Evolutionary conservation across 2,113 vertebrate species (phyloP), one percentile per base, ranked within the genome.

Genomic region (Pavo muticus): DNA sequence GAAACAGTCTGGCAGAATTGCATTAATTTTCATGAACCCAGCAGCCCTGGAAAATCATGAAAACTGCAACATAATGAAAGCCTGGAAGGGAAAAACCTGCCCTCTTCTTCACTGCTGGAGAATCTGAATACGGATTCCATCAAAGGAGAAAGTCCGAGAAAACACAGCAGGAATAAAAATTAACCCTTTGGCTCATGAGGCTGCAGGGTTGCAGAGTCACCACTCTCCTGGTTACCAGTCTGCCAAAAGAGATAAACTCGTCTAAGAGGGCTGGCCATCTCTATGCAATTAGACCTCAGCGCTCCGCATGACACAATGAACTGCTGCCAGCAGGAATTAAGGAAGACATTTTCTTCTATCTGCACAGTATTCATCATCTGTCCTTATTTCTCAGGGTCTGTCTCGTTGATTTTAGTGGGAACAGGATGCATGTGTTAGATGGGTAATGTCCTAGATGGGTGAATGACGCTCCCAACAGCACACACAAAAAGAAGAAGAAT

Each of bases 11-110:
- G 94, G 96, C 90, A 96, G 96, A 97, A 97, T 96, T 97, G 95
- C 95, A 97, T 97, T 96, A 97, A 97, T 97, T 97, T 97, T 97
- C 97, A 97, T 97, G 97, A 97, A 96, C 93, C 95, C 74, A 89
- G 96, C 95, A 94, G 97, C 95, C 94, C 93, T 92, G 79, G 94
- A 97, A 97, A 97, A 97, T 97, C 96, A 96, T 88, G 94, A 96
- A 96, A 97, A 97, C 97, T 96, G 94, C 95, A 95, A 96, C 95
- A 97, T 97, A 97, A 97, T 97, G 96, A 97, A 96, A 96, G 95
- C 96, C 97, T 96, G 87, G 95, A 97, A 97, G 96, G 97, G 91
- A 96, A 96, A 97, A 97, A 96, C 92, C 95, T 97, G 95, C 88
- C 96, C 93, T 95, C 92, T 91, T 96, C 95, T 94, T 96, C 95